Evolutionary conservation across 2,113 vertebrate species (phyloP).

Genomic region (Ariopsis seemanni): DNA sequence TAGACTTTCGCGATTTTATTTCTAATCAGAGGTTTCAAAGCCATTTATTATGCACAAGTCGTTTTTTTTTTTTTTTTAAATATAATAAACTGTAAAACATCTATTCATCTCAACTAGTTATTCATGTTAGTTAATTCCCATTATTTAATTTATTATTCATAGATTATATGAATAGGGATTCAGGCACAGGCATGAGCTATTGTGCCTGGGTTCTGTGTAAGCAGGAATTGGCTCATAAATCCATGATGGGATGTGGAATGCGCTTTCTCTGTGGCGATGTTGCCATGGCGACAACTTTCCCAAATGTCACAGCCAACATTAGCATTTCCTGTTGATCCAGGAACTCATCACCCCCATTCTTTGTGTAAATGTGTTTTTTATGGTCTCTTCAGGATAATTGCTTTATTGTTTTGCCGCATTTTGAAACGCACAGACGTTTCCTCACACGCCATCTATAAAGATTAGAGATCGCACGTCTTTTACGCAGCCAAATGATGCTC

Average conservation of each 20-base stretch:
- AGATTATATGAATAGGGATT: background rate
- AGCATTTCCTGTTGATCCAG: constrained; percentile 55
- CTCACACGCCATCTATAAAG: constrained; percentile 11
- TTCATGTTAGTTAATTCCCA: background rate
- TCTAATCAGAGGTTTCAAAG: background rate
- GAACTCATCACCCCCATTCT: constrained; percentile 47
- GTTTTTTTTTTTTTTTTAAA: background rate
- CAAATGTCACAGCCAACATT: constrained; percentile 57
- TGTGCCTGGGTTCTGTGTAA: constrained; percentile 43
- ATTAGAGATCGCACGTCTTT: constrained; percentile 20
- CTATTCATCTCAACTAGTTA: background rate
- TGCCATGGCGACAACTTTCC: constrained; percentile 52
- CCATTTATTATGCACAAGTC: background rate
- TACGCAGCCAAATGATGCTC: constrained; percentile 2
- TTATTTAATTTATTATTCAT: constrained; percentile 4
- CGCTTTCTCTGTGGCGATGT: constrained; percentile 43
- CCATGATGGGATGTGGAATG: constrained; percentile 45
- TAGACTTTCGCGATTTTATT: background rate
- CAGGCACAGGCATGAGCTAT: constrained; percentile 24
- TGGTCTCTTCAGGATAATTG: constrained; percentile 28
- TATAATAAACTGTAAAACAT: background rate
- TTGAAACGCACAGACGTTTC: background rate
- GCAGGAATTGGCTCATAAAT: constrained; percentile 51
- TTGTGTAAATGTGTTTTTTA: constrained; percentile 42
- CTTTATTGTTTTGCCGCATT: constrained; percentile 25